Evolutionary conservation across 2,113 vertebrate species (phyloP).

Genomic region (Thamnaconus septentrionalis): DNA sequence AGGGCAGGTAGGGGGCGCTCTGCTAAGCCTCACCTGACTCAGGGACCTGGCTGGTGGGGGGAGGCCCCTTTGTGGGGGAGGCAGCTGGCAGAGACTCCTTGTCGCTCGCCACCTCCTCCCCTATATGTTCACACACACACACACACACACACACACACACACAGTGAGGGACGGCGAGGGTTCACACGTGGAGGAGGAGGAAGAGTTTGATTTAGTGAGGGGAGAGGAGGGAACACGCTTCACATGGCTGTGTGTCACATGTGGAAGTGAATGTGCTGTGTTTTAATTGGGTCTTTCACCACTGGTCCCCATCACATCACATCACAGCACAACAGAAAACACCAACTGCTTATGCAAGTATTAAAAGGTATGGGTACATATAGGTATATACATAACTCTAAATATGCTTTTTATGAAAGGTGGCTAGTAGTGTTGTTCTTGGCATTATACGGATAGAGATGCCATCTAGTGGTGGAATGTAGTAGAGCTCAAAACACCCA

Average conservation of each 20-base stretch:
- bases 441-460: too few relatives aligned
- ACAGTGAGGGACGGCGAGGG: constrained; percentile 24
- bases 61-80: constrained; percentile 69
- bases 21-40: constrained; percentile 75
- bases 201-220: constrained; percentile 10
- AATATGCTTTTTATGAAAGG: too few relatives aligned
- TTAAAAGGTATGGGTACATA: too few relatives aligned
- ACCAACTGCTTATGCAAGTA: too few relatives aligned
- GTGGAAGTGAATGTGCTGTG: not conserved
- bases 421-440: too few relatives aligned
- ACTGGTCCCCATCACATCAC: too few relatives aligned
- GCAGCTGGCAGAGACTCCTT: constrained; percentile 64
- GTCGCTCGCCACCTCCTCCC: constrained; percentile 76
- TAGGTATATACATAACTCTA: too few relatives aligned
- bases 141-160: constrained; percentile 38
- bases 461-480: too few relatives aligned
- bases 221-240: not conserved
- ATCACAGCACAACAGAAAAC: not conserved
- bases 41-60: constrained; percentile 51
- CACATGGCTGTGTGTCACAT: constrained; percentile 1
- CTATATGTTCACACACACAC: constrained; percentile 58
- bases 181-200: constrained; percentile 32
- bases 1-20: constrained; percentile 10
- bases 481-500: too few relatives aligned
- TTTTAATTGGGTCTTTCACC: not conserved